phyloP scores from a whole-genome alignment of 2,113 vertebrate genomes.

The Serilophus lunatus region DNA sequence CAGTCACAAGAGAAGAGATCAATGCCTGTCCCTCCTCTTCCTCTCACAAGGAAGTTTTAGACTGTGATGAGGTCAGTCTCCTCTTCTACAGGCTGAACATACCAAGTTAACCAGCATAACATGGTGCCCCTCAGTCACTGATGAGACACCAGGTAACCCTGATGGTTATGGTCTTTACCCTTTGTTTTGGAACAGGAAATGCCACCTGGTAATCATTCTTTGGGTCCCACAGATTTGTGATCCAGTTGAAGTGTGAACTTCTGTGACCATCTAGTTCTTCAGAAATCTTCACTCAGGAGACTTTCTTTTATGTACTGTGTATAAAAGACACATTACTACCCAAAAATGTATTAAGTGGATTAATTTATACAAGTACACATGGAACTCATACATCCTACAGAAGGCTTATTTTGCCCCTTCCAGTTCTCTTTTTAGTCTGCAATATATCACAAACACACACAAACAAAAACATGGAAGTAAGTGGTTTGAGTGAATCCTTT shows the following conservation, averaged over 20 bases:
- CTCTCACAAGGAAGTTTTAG: not conserved
- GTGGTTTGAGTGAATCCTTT: not conserved
- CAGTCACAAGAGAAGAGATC: not conserved
- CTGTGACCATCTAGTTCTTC: not conserved
- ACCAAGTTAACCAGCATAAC: not conserved
- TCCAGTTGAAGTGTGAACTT: not conserved
- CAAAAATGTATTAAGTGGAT: not conserved
- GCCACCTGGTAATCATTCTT: not conserved
- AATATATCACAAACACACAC: not conserved
- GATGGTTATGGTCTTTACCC: not conserved
- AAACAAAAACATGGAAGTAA: not conserved
- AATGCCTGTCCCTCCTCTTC: not conserved
- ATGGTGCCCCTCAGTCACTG: not conserved
- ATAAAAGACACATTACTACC: not conserved
- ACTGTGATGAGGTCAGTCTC: not conserved
- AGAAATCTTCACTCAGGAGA: not conserved
- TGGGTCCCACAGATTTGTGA: not conserved
- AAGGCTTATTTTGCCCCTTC: not conserved
- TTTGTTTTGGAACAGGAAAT: not conserved
- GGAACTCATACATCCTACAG: not conserved
- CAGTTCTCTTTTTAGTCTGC: not conserved
- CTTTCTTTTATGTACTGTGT: not conserved
- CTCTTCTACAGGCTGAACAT: not conserved
- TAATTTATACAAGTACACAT: not conserved
- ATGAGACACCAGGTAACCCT: not conserved